Evolutionary conservation across 1,140 invertebrate species (phyloP).

Genomic region (Andricus grossulariae): DNA sequence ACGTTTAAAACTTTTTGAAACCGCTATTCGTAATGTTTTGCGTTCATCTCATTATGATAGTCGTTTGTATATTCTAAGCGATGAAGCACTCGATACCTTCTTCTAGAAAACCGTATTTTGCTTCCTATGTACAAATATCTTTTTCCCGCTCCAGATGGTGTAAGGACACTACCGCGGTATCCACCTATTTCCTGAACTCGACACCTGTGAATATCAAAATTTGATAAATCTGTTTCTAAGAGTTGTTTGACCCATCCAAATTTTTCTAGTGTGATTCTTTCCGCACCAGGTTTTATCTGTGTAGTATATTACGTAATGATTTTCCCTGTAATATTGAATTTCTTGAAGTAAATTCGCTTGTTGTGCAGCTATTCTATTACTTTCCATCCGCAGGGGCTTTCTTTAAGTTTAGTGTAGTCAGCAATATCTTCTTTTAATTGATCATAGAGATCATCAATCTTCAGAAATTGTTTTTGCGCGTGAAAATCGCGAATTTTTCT

Average conservation of each 20-base stretch:
- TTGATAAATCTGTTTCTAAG: too few species aligned
- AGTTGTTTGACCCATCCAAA: too few species aligned
- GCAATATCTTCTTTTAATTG: too few species aligned
- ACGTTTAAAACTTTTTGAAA: conserved; percentile 49
- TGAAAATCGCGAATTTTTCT: too few species aligned
- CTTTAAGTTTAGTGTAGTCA: conserved; percentile 2
- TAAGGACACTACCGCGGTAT: conserved; percentile 4
- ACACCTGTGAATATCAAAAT: background rate
- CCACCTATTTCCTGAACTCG: conserved; percentile 5
- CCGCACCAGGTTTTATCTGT: conserved; percentile 34
- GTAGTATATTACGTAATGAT: conserved; percentile 33
- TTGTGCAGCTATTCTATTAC: conserved; percentile 15
- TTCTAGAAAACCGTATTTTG: conserved; percentile 30
- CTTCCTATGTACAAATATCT: too few species aligned
- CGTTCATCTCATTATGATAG: conserved; percentile 28
- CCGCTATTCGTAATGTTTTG: conserved; percentile 37
- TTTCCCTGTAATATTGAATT: conserved; percentile 14
- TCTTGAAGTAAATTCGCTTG: conserved; percentile 3
- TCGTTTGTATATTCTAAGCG: conserved; percentile 8
- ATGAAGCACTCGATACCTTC: conserved; percentile 30
- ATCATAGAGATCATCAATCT: too few species aligned
- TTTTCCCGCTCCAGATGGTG: conserved; percentile 29
- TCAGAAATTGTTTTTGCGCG: too few species aligned
- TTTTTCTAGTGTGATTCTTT: conserved; percentile 33
- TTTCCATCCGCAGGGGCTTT: conserved; percentile 37